Base-by-base conservation (phyloP, 2,888 invertebrate species). In the Eupithecia subfuscata region DNA sequence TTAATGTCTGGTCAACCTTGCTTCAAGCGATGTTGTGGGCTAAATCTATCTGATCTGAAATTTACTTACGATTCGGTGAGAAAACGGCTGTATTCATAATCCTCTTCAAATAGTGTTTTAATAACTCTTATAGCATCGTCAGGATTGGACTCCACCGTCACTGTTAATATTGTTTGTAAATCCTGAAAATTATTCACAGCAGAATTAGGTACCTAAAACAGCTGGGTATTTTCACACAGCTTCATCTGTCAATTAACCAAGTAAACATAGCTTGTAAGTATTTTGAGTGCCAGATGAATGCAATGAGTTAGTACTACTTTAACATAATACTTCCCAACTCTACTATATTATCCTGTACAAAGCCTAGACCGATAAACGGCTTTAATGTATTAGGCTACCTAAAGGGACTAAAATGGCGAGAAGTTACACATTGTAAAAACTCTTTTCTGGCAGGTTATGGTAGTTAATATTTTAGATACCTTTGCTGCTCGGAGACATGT, bases 391-490 rank as follows among this genome's bases (percentile, higher is more conserved):
- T 37, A 37, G 37, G 7, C 37, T 37, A 37, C 37, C 5, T 37
- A 4, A 4, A 7, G 0, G 37, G 37, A 37, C 37, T 37, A 37
- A 30, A 30, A 37, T 37, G 37, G 5, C 37, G 37, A 37, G 37
- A 30, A 30, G 30, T 30, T 30, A 37, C 37, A 37, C 37, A 4
- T 7, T 37, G 37, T 37, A 6, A 4, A 37, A 37, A 7, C 0
- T 7, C 37, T 37, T 2, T 37, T 37, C 37, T 37, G 7, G 37
- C 37, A 37, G 37, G 37, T 37, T 37, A n/a, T 22, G 9, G n/a
- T 56, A 40, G 18, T n/a, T n/a, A n/a, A 18, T 68, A n/a, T 69
- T 18, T 8, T 70, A n/a, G 30, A 74, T 70, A 78, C 78, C 74
- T 73, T 37, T 11, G 65, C 60, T 16, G 75, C 72, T 12, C n/a